Percentiles rank a stretch among this genome's conserved stretches.
Evolutionary conservation across 2,797 vertebrate genomes (phyloP).

Genomic region (Choloepus didactylus): DNA sequence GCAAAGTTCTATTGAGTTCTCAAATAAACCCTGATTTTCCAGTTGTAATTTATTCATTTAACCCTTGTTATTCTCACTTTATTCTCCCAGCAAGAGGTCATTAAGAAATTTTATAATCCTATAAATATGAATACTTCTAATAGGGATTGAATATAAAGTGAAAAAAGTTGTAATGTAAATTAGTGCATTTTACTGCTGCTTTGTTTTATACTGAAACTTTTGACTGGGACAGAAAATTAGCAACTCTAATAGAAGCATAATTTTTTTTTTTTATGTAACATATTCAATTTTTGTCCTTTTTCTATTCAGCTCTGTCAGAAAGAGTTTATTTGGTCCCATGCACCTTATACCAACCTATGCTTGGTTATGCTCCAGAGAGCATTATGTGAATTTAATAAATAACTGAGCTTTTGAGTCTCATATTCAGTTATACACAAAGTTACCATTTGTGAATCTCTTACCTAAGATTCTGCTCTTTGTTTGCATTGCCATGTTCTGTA

Average conservation of each 20-base stretch:
- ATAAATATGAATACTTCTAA: slow-evolving; percentile 70
- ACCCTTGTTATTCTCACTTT: slow-evolving; percentile 73
- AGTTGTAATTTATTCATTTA: slow-evolving; percentile 74
- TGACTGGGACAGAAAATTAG: slow-evolving; percentile 69
- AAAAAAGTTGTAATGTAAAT: slow-evolving; percentile 66
- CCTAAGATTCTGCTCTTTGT: neutral
- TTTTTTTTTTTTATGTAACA: slow-evolving; percentile 70
- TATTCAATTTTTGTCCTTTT: slow-evolving; percentile 55
- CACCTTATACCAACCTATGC: neutral
- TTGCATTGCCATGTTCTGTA: neutral
- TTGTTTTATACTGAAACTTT: slow-evolving; percentile 70
- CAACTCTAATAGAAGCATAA: slow-evolving; percentile 64
- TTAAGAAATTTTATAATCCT: slow-evolving; percentile 50
- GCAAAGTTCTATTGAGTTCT: slow-evolving; percentile 75
- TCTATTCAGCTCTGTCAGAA: slow-evolving; percentile 60
- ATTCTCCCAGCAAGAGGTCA: slow-evolving; percentile 59
- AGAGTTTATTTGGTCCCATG: slow-evolving; percentile 51
- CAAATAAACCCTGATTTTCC: slow-evolving; percentile 78
- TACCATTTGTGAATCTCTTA: neutral
- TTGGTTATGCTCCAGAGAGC: neutral
- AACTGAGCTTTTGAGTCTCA: neutral
- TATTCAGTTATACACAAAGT: neutral
- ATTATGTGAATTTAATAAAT: slow-evolving; percentile 2
- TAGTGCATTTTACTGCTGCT: slow-evolving; percentile 43
- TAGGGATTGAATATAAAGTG: slow-evolving; percentile 14